Conservation (phyloP, 2,797 vertebrate genomes). For the Passerculus sandwichensis region DNA sequence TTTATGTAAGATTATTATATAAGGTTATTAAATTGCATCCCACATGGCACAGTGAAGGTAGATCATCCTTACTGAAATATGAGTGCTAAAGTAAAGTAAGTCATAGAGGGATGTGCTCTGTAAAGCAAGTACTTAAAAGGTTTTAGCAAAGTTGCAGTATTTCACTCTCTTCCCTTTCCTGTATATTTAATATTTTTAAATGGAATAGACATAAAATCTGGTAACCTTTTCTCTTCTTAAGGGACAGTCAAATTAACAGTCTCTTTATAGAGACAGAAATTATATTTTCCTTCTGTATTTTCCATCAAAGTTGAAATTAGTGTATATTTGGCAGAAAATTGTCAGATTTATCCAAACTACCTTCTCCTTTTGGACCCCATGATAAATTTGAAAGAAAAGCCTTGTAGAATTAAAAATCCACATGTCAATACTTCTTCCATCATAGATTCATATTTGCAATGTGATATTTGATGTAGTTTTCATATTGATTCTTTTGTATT, state of each 20-base stretch:
- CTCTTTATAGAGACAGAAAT: background rate
- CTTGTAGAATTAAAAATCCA: background rate
- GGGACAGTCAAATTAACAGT: background rate
- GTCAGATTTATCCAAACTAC: background rate
- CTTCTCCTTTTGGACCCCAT: background rate
- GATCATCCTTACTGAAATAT: conserved; percentile 15
- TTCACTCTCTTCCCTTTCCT: background rate
- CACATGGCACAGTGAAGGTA: background rate
- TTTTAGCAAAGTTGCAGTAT: background rate
- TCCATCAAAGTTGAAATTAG: background rate
- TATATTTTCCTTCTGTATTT: background rate
- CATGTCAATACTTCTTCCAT: background rate
- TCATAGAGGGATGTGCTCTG: background rate
- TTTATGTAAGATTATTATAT: conserved; percentile 58
- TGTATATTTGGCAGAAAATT: background rate
- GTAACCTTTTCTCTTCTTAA: background rate
- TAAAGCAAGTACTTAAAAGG: background rate
- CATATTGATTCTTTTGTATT: background rate
- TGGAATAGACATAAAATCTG: background rate
- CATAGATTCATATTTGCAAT: background rate
- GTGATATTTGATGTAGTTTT: background rate
- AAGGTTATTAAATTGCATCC: conserved; percentile 52
- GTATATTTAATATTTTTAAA: background rate
- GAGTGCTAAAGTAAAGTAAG: conserved; percentile 11
- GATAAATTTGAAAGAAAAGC: background rate